Evolutionary conservation across 1,140 invertebrate genomes (phyloP).

Genomic region (Forficula auricularia): DNA sequence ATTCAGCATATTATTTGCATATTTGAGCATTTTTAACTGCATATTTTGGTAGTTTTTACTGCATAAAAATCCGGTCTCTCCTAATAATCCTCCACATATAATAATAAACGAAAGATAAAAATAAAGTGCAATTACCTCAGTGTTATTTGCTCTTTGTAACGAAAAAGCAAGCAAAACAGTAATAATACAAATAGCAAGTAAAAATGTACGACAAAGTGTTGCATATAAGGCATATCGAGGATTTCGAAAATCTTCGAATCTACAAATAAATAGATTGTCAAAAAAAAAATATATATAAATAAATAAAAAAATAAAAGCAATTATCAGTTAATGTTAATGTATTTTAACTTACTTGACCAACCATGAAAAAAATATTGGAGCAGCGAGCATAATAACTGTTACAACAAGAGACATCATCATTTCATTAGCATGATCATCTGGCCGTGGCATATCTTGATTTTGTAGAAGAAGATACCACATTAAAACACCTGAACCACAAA

Average conservation of each 20-base stretch:
- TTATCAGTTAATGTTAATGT: neutral
- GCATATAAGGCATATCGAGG: conserved; percentile 37
- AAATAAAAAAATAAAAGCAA: conserved; percentile 6
- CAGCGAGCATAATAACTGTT: conserved; percentile 24
- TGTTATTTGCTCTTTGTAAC: conserved; percentile 23
- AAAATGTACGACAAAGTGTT: conserved; percentile 37
- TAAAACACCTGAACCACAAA: conserved; percentile 25
- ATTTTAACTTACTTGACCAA: conserved; percentile 16
- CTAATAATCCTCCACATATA: too few relatives aligned
- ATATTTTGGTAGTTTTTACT: too few relatives aligned
- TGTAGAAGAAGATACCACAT: conserved; percentile 27
- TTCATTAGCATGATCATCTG: conserved; percentile 9
- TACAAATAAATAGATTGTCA: conserved; percentile 24
- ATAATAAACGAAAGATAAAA: too few relatives aligned
- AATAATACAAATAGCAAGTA: conserved; percentile 35
- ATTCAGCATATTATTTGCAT: too few relatives aligned
- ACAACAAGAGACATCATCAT: conserved; percentile 23
- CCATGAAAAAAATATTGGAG: conserved; percentile 23
- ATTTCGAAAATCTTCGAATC: conserved; percentile 31
- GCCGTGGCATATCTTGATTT: conserved; percentile 8
- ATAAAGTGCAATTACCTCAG: too few relatives aligned
- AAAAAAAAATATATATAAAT: conserved; percentile 12
- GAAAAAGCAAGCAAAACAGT: conserved; percentile 36
- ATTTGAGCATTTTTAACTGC: too few relatives aligned
- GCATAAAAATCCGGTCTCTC: too few relatives aligned